A percentile compares a stretch with the other conserved stretches of the same genome.
Conservation (phyloP, 2,888 invertebrate species). For the Cyclophora albipunctata region DNA sequence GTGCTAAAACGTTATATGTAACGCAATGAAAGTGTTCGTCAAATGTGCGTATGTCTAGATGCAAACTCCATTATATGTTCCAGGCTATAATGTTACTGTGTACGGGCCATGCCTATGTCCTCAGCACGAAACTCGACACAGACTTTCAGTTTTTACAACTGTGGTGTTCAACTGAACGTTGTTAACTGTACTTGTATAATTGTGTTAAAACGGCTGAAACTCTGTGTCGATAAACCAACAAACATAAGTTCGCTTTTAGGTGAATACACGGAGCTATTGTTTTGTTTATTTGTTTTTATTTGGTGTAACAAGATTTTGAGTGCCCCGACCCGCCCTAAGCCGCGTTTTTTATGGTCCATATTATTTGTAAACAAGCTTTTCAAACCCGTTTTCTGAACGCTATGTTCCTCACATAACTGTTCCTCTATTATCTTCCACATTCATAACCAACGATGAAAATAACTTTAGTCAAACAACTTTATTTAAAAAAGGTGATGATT, state of each 20-base stretch:
- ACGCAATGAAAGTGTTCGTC: slow-evolving; percentile 70
- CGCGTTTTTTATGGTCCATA: slow-evolving; percentile 62
- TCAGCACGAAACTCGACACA: slow-evolving; percentile 51
- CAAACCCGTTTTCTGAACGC: slow-evolving; percentile 47
- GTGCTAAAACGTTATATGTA: slow-evolving; percentile 75
- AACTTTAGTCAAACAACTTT: no score
- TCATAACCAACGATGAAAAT: slow-evolving; percentile 34
- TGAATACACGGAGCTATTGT: slow-evolving; percentile 68
- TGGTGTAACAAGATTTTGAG: slow-evolving; percentile 52
- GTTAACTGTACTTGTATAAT: slow-evolving; percentile 3
- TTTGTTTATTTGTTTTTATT: slow-evolving; percentile 58
- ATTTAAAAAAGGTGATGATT: no score
- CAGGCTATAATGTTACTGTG: slow-evolving; percentile 51
- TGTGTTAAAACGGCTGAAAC: slow-evolving; percentile 34
- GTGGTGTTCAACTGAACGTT: not conserved
- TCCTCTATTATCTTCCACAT: slow-evolving; percentile 53
- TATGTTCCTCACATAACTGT: slow-evolving; percentile 47
- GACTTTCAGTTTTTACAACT: slow-evolving; percentile 34
- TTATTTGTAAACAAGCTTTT: slow-evolving; percentile 54
- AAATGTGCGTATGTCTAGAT: slow-evolving; percentile 64
- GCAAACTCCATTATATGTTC: slow-evolving; percentile 53
- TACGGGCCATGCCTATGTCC: slow-evolving; percentile 57
- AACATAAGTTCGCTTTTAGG: slow-evolving; percentile 70
- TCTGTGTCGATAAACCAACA: slow-evolving; percentile 48
- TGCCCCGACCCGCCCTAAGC: slow-evolving; percentile 65